Base-by-base conservation (phyloP, 2,888 invertebrate genomes). In the Heteromurus nitidus region DNA sequence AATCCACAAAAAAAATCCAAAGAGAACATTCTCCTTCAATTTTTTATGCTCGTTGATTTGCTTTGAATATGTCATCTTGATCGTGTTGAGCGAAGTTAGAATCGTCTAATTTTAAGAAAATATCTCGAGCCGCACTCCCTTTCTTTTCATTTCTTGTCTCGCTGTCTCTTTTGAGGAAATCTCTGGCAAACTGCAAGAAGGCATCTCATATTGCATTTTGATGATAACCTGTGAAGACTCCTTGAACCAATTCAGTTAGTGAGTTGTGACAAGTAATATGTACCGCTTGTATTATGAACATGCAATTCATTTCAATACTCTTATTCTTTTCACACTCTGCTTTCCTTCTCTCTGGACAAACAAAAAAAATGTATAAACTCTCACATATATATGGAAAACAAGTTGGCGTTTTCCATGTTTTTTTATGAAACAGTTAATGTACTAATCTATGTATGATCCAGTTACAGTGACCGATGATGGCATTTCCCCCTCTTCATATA, bases 381-480 rank as follows among this genome's bases (percentile, higher is more conserved):
- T 20, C 42, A n/a, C 42, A 44, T 24, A 65, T 44, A 13, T 44
- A 65, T 16, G n/a, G n/a, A 58, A 58, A 65, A 65, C 16, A 16
- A 30, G 68, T 76, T 76, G 68, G 69, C 60, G 76, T 76, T 76
- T 60, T 68, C 68, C 76, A 76, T 76, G 44, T 76, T 69, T 68
- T 58, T 36, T 60, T 18, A 76, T 75, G 24, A 55, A 67, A 67
- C 31, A 31, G 18, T 67, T 53, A 36, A 24, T 36, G 11, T 42
- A 28, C 60, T 77, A 77, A 70, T 72, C 64, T 65, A 55, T 72
- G 65, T 72, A 55, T 62, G 79, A 79, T 79, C 79, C 79, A 79
- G 79, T 79, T 79, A 79, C 79, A 79, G 79, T 79, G 79, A 79
- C 79, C 79, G 79, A 79, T 79, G 79, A 31, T 79, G 79, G 79